phyloP scores from a whole-genome alignment of 1,140 invertebrate genomes.

The Listronotus oregonensis region DNA sequence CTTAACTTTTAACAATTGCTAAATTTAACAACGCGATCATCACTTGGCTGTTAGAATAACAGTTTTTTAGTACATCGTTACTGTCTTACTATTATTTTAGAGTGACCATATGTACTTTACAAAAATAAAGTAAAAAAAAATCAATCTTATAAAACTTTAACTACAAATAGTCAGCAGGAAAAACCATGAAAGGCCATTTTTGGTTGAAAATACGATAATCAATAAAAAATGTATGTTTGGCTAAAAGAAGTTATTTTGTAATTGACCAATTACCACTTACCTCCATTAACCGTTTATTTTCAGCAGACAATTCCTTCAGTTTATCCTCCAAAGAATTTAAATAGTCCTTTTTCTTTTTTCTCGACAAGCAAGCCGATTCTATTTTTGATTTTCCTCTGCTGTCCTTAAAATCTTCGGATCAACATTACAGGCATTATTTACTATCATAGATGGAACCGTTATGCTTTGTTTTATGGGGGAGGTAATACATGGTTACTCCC shows the following conservation, averaged over 20 bases:
- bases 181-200: not conserved
- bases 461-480: constrained; percentile 16
- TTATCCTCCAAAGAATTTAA: constrained; percentile 76
- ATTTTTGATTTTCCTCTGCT: constrained; percentile 91
- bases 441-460: constrained; percentile 28
- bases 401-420: constrained; percentile 71
- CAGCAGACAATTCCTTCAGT: constrained; percentile 70
- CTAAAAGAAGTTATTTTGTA: not conserved
- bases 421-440: constrained; percentile 34
- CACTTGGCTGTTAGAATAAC: too few species aligned
- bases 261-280: too few species aligned
- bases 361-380: constrained; percentile 86
- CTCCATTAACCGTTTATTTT: constrained; percentile 73
- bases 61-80: too few species aligned
- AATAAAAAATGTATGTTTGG: not conserved
- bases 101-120: too few species aligned
- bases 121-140: too few species aligned
- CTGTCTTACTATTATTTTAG: too few species aligned
- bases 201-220: not conserved
- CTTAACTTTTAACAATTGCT: too few species aligned
- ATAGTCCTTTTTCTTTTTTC: constrained; percentile 93
- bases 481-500: constrained; percentile 4
- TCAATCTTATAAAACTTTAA: too few species aligned
- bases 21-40: too few species aligned
- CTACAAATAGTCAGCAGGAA: too few species aligned